phyloP scores from a whole-genome alignment of 1,140 invertebrate species.

The Eufriesea mexicana region DNA sequence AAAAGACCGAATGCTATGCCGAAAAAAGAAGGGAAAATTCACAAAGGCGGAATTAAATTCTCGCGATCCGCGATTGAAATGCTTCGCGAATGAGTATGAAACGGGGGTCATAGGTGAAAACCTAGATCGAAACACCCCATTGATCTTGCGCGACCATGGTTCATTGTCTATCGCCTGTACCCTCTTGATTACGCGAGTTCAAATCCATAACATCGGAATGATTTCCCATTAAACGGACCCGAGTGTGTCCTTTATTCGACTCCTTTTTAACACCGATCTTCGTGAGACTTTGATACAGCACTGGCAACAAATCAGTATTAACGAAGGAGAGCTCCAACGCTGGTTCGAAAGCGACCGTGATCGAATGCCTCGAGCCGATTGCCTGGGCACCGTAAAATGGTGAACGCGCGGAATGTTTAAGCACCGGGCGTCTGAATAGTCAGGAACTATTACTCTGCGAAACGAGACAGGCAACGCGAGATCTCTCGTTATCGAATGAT shows the following conservation, averaged over 20 bases:
- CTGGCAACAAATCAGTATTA: conserved; percentile 49
- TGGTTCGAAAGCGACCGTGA: neutral
- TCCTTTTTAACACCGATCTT: neutral
- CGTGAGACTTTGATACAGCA: neutral
- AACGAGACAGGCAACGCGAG: conserved; percentile 7
- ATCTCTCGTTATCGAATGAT: neutral
- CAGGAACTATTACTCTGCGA: neutral
- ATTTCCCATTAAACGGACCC: neutral
- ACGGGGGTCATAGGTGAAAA: neutral
- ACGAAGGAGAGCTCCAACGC: neutral
- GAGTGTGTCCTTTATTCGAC: neutral
- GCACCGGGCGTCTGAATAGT: neutral
- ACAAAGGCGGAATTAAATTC: neutral
- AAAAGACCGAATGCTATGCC: neutral
- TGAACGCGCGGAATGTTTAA: conserved; percentile 23
- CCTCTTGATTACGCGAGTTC: conserved; percentile 4
- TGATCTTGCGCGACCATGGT: conserved; percentile 19
- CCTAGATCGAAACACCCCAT: conserved; percentile 11
- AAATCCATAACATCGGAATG: neutral
- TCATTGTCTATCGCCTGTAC: conserved; percentile 24
- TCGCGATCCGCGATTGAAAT: neutral
- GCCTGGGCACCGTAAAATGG: conserved; percentile 2
- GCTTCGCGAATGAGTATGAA: neutral
- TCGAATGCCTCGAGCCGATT: neutral
- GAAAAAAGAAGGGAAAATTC: neutral